Base-by-base conservation (phyloP, 2,113 vertebrate species). In the Larimichthys polyactis region DNA sequence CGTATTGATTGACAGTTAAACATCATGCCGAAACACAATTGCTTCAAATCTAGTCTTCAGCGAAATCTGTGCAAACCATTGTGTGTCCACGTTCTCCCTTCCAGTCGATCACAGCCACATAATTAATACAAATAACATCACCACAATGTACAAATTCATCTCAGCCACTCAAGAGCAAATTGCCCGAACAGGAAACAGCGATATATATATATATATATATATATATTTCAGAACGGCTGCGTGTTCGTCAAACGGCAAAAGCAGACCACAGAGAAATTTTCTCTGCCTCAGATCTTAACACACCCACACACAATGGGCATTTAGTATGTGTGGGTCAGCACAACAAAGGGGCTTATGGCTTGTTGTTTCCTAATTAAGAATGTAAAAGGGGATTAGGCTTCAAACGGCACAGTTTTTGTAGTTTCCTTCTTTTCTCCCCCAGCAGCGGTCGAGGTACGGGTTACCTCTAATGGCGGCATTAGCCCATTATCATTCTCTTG, bases 301-400 rank as follows among this genome's bases (percentile, higher is more conserved):
- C 81, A 75, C 81, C 68, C 87, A 86, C 73, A 75, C 82, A 86
- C 88, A 91, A 82, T 66, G 44, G 78, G 83, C 83, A 68, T 91
- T 90, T 82, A 83, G 87, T 81, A 77, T 84, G 90, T 83, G 87
- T 78, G 87, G 90, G 84, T 90, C 82, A 93, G 81, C 76, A 87
- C 91, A 91, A 90, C 87, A 93, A 92, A 90, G 87, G 70, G 67
- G 81, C 86, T 92, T 92, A 87, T 83, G 82, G 90, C 83, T 87
- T 90, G 81, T 91, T 93, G 85, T 91, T 94, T 92, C 87, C 86
- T 92, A 92, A 93, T 93, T 94, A 93, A 93, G 90, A 93, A 91
- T 91, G 86, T 91, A 91, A 91, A 92, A 92, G 84, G 86, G 92
- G 93, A 94, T 94, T 93, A 94, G 84, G 84, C 90, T 91, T 94